A percentile compares a stretch with the other conserved stretches of the same genome.
Evolutionary conservation across 2,888 invertebrate species (phyloP).

Genomic region (Pegoplata infirma): DNA sequence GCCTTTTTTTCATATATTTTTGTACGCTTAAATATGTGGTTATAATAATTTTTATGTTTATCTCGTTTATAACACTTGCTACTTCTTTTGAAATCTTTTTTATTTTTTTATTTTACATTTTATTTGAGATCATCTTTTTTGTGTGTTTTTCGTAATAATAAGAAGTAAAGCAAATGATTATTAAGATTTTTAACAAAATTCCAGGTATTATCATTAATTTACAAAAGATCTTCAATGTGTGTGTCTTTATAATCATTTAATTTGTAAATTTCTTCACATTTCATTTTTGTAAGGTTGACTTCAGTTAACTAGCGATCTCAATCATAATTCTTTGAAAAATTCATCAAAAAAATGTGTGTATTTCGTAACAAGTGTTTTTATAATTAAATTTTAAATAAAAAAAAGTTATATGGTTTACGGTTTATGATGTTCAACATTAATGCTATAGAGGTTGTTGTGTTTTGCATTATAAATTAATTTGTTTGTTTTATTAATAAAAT

Average conservation of each 20-base stretch:
- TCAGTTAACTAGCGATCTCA: conserved; percentile 70
- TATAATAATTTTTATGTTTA: conserved; percentile 12
- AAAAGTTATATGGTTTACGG: conserved; percentile 25
- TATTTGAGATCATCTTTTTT: conserved; percentile 42
- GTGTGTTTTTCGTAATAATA: conserved; percentile 11
- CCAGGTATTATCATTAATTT: conserved; percentile 46
- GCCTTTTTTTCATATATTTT: conserved; percentile 17
- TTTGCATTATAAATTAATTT: conserved; percentile 46
- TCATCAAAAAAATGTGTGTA: conserved; percentile 61
- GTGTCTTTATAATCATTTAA: conserved; percentile 26
- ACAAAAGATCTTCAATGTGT: conserved; percentile 34
- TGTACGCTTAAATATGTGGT: conserved; percentile 39
- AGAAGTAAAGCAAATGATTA: conserved; percentile 41
- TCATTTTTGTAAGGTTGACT: conserved; percentile 67
- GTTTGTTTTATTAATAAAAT: not conserved
- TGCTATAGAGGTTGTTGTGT: conserved; percentile 29
- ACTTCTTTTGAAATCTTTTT: conserved; percentile 56
- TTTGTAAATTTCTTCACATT: conserved; percentile 54
- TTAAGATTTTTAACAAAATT: conserved; percentile 44
- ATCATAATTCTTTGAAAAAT: conserved; percentile 71
- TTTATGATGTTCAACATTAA: conserved; percentile 37
- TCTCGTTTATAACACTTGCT: conserved; percentile 53
- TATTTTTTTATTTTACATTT: not conserved
- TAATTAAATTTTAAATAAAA: conserved; percentile 18
- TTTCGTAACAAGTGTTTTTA: conserved; percentile 60